Percentiles rank a stretch among this genome's conserved stretches.
Evolutionary conservation across 2,113 vertebrate species (phyloP).

Genomic region (Hymenochirus boettgeri): DNA sequence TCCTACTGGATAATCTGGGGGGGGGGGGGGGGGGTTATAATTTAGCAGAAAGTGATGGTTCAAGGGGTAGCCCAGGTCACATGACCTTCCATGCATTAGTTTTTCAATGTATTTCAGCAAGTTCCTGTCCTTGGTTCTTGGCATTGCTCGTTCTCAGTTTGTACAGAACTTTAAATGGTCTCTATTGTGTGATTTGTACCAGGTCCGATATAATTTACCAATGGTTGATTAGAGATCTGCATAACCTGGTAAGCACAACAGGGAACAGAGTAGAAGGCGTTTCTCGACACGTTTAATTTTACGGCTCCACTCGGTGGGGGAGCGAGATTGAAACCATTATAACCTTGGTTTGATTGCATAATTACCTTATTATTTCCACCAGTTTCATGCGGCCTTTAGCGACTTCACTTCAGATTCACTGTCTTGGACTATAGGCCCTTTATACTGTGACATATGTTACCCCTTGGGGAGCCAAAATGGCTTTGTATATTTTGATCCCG

Average conservation of each 20-base stretch:
- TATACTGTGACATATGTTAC: neutral
- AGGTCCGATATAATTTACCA: neutral
- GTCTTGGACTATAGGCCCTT: slow-evolving; percentile 10
- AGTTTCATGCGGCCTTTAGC: neutral
- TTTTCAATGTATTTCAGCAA: no score
- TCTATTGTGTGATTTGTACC: neutral
- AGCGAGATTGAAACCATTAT: slow-evolving; percentile 6
- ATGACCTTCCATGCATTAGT: no score
- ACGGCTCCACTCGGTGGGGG: slow-evolving; percentile 8
- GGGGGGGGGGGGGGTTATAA: no score
- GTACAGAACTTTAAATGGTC: neutral
- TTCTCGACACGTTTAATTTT: neutral
- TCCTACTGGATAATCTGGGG: no score
- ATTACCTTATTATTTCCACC: slow-evolving; percentile 10
- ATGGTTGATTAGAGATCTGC: slow-evolving; percentile 12
- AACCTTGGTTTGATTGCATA: slow-evolving; percentile 25
- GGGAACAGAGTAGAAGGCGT: neutral
- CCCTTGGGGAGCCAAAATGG: neutral
- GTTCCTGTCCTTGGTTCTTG: no score
- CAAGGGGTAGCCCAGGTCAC: no score
- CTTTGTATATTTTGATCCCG: no score
- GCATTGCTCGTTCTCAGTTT: no score
- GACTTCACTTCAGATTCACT: neutral
- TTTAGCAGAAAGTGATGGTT: no score
- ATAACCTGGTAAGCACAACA: neutral